phyloP scores from a whole-genome alignment of 2,797 vertebrate genomes.

The Ciconia nigra region DNA sequence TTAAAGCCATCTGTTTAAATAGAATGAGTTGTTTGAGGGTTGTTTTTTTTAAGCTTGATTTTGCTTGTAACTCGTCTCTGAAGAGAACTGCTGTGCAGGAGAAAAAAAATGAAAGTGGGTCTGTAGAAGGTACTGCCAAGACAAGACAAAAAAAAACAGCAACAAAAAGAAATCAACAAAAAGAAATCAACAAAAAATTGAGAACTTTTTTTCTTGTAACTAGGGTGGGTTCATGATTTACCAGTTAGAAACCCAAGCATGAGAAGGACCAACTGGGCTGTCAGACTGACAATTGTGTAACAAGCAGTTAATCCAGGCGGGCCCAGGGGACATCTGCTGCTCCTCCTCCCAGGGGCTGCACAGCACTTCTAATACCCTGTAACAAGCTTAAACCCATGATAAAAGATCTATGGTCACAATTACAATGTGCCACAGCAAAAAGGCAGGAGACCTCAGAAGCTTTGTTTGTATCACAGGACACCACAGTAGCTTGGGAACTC shows the following conservation, averaged over 20 bases:
- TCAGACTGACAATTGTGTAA: not conserved
- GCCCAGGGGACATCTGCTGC: not conserved
- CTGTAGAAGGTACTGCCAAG: not conserved
- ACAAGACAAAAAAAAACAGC: not conserved
- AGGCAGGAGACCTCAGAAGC: not conserved
- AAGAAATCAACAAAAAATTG: not conserved
- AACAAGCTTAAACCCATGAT: constrained; percentile 9
- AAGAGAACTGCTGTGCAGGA: not conserved
- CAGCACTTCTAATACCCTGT: not conserved
- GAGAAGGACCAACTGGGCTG: not conserved
- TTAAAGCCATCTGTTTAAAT: not conserved
- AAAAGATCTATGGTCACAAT: not conserved
- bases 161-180: not conserved
- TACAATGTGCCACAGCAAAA: not conserved
- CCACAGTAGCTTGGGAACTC: not conserved
- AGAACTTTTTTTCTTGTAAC: not conserved
- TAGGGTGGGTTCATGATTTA: not conserved
- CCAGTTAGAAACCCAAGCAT: not conserved
- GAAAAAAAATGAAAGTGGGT: not conserved
- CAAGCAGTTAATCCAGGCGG: not conserved
- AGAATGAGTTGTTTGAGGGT: not conserved
- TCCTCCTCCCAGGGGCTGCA: not conserved
- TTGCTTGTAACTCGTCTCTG: not conserved
- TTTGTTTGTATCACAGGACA: not conserved
- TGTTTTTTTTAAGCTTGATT: not conserved